These are phyloP conservation scores for Sicus ferrugineus DNA, from an alignment of 2,888 invertebrate genomes.

Conservation along the genomic window DNA sequence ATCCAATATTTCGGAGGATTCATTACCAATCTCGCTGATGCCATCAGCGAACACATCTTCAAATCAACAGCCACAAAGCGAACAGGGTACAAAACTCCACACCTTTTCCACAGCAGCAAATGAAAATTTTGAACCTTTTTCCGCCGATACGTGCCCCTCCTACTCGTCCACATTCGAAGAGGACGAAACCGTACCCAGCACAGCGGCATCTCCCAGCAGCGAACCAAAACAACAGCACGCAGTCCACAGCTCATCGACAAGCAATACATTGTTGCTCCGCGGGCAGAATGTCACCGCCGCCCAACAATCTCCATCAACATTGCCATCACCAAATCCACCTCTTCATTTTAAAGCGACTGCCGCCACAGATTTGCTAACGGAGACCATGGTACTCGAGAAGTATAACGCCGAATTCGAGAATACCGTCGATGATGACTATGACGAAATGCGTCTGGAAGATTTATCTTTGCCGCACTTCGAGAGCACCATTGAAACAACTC, in stretches of 20 bases:
- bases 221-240: not conserved
- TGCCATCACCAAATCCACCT: constrained; percentile 12
- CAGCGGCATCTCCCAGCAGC: constrained; percentile 10
- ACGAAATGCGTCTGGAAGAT: constrained; percentile 53
- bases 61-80: not conserved
- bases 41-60: too few species aligned
- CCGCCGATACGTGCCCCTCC: not conserved
- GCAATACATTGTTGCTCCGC: not conserved
- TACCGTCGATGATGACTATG: constrained; percentile 36
- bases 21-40: not conserved
- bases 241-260: not conserved
- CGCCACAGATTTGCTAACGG: constrained; percentile 29
- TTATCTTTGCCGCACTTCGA: constrained; percentile 54
- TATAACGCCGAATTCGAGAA: constrained; percentile 47
- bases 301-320: constrained; percentile 38
- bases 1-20: not conserved
- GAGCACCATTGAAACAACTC: constrained; percentile 43
- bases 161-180: constrained; percentile 15
- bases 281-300: not conserved
- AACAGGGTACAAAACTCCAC: constrained; percentile 22
- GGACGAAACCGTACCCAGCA: not conserved
- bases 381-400: constrained; percentile 36
- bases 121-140: too few species aligned
- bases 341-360: constrained; percentile 1
- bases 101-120: not conserved